Conservation (phyloP, 2,888 invertebrate species). For the Ctena decussata region DNA sequence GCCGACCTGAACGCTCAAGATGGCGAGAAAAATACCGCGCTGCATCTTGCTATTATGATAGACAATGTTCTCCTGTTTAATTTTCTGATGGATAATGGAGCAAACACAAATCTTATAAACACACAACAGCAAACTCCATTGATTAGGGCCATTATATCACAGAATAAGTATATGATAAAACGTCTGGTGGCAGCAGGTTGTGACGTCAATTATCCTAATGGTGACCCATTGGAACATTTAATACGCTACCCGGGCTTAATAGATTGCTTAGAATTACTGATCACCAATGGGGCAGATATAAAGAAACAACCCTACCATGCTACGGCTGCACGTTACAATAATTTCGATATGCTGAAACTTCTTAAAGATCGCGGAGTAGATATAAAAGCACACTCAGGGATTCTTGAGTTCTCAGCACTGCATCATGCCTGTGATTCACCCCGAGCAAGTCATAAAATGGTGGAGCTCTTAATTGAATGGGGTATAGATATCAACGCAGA, state of each 20-base stretch:
- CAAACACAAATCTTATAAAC: not conserved
- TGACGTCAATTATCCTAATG: constrained; percentile 1
- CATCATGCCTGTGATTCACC: not conserved
- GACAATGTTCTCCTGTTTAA: constrained; percentile 15
- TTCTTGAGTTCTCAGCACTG: not conserved
- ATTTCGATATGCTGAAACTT: not conserved
- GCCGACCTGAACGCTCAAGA: not conserved
- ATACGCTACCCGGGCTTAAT: not conserved
- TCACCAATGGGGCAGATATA: not conserved
- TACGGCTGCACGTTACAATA: not conserved
- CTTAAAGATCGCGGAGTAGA: not conserved
- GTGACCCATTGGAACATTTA: not conserved
- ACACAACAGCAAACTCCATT: constrained; percentile 7
- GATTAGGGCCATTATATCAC: constrained; percentile 20
- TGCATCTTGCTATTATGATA: constrained; percentile 2
- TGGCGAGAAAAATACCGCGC: not conserved
- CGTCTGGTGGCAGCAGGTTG: not conserved
- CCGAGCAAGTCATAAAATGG: not conserved
- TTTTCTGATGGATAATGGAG: constrained; percentile 8
- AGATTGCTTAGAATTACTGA: not conserved
- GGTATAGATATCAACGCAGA: not conserved
- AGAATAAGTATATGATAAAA: constrained; percentile 14
- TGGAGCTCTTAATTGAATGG: not conserved
- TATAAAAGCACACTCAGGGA: not conserved
- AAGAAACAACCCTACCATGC: not conserved